Evolutionary conservation across 2,797 vertebrate species (phyloP).

Genomic region (Acanthiza pusilla): DNA sequence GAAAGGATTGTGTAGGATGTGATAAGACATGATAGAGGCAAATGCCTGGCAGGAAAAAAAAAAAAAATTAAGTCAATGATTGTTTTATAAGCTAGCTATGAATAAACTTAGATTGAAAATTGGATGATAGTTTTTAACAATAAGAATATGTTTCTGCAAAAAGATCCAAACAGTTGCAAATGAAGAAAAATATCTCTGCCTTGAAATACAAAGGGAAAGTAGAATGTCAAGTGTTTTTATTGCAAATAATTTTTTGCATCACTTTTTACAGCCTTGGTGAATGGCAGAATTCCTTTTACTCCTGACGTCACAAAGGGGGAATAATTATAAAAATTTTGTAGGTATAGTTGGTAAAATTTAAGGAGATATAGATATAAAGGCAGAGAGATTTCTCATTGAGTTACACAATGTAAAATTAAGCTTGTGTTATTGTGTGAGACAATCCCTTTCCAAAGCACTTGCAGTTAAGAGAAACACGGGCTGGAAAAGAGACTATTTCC

Average conservation of each 20-base stretch:
- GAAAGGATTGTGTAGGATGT: not conserved
- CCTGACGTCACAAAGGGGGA: not conserved
- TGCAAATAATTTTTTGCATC: not conserved
- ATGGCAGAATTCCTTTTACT: not conserved
- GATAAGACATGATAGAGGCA: not conserved
- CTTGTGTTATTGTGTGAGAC: not conserved
- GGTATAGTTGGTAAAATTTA: not conserved
- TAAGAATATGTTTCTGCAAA: not conserved
- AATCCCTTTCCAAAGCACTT: not conserved
- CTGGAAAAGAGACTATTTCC: not conserved
- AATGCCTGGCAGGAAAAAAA: not conserved
- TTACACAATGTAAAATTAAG: not conserved
- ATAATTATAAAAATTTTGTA: not conserved
- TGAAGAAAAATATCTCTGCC: not conserved
- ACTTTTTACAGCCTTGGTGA: not conserved
- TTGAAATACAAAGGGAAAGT: not conserved
- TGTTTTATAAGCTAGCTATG: not conserved
- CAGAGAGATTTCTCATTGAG: not conserved
- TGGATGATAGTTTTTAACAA: not conserved
- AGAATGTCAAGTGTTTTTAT: not conserved
- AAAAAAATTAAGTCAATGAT: rapidly evolving
- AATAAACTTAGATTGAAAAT: not conserved
- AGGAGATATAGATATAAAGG: not conserved
- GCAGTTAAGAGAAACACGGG: not conserved
- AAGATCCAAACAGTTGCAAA: not conserved